These are phyloP conservation scores for Peromyscus maniculatus DNA, from an alignment of 2,113 vertebrate species.

Conservation along the genomic window DNA sequence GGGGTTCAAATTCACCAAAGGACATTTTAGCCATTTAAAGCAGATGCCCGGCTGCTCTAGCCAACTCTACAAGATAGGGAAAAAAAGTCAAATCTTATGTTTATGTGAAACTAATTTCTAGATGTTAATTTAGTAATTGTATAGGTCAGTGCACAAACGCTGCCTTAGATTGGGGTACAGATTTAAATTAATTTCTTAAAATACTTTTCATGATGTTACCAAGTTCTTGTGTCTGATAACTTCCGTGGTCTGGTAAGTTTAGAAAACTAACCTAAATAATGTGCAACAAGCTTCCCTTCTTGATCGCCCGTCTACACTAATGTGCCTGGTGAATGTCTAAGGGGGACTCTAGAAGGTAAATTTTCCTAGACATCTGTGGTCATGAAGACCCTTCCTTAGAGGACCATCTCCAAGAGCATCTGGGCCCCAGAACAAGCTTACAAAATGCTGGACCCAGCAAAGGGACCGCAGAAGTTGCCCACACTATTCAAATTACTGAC, in stretches of 20 bases:
- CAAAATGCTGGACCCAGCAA: not conserved
- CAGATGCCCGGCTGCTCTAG: not conserved
- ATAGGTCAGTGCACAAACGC: not conserved
- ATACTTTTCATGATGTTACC: not conserved
- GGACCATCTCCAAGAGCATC: not conserved
- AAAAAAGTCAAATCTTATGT: not conserved
- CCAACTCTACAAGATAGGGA: not conserved
- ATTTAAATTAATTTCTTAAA: not conserved
- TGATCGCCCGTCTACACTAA: not conserved
- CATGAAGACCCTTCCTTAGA: not conserved
- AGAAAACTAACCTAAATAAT: not conserved
- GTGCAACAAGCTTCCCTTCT: not conserved
- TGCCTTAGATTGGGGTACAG: not conserved
- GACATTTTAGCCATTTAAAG: not conserved
- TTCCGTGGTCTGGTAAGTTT: not conserved
- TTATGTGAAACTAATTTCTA: not conserved
- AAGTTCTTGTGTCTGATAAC: not conserved
- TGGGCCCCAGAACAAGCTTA: not conserved
- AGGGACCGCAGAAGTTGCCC: not conserved
- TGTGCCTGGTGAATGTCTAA: not conserved
- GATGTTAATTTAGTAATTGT: not conserved
- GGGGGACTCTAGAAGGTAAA: no score
- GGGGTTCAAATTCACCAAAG: no score
- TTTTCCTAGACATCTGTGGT: not conserved
- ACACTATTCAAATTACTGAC: not conserved